These are phyloP conservation scores for Yponomeuta sedellus DNA, from an alignment of 2,888 invertebrate species.

Conservation along the genomic window DNA sequence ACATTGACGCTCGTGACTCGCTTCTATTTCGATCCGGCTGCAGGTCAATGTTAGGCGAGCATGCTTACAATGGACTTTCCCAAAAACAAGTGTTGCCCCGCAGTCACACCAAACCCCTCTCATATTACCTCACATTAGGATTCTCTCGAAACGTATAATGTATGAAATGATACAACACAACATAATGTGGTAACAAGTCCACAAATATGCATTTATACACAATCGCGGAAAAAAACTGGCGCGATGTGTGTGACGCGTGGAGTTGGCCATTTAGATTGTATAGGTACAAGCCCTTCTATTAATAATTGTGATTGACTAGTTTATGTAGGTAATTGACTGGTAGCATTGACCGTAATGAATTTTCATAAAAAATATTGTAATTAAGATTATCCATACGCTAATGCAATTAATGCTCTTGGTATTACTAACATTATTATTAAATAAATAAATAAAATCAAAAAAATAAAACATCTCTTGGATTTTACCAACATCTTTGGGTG, in stretches of 20 bases:
- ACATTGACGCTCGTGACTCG: conserved; percentile 24
- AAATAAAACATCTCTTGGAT: not conserved
- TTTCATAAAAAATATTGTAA: too few species aligned
- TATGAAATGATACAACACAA: not conserved
- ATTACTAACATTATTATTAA: too few species aligned
- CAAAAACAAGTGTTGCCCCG: not conserved
- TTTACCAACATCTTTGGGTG: too few species aligned
- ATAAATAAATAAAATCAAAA: too few species aligned
- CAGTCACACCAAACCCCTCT: not conserved
- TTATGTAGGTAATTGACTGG: not conserved
- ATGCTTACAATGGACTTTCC: conserved; percentile 13
- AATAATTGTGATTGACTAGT: too few species aligned
- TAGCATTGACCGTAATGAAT: not conserved
- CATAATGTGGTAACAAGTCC: conserved; percentile 1
- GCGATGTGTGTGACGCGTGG: not conserved
- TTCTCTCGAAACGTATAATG: not conserved
- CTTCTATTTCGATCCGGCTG: conserved; percentile 27
- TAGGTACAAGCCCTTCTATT: not conserved
- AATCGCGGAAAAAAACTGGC: conserved; percentile 1
- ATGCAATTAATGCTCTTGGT: too few species aligned
- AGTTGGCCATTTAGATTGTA: not conserved
- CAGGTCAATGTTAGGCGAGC: conserved; percentile 17
- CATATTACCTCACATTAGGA: conserved; percentile 7
- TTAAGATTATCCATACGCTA: too few species aligned
- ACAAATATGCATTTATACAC: not conserved